These are phyloP conservation scores for Geotrypetes seraphini DNA, from an alignment of 2,797 vertebrate genomes.

Conservation along the genomic window DNA sequence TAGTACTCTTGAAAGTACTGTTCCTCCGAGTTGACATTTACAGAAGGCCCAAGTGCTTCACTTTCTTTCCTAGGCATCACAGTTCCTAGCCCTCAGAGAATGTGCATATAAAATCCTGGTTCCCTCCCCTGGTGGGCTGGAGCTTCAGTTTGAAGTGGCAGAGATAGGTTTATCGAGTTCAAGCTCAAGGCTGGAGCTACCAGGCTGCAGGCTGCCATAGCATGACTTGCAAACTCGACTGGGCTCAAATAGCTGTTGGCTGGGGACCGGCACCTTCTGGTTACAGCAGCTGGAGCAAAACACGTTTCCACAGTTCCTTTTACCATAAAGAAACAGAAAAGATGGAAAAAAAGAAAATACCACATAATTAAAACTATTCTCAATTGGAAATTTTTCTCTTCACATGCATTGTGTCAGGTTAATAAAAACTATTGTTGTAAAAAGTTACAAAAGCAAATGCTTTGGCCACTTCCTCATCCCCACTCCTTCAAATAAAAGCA, in stretches of 20 bases:
- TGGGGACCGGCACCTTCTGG: constrained; percentile 97
- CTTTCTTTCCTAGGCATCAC: constrained; percentile 8
- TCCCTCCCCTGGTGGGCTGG: constrained; percentile 1
- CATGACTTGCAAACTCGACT: constrained; percentile 87
- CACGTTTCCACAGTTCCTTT: constrained; percentile 95
- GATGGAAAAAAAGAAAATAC: background rate
- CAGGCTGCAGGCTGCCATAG: constrained; percentile 76
- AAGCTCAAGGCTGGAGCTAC: constrained; percentile 59
- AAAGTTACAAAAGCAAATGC: too few relatives aligned
- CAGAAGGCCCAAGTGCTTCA: constrained; percentile 24
- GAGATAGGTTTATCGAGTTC: constrained; percentile 89
- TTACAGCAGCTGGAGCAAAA: constrained; percentile 96
- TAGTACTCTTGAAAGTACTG: constrained; percentile 21
- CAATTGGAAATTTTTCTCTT: too few relatives aligned
- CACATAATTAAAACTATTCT: too few relatives aligned
- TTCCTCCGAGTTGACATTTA: constrained; percentile 15
- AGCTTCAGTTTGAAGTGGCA: constrained; percentile 78
- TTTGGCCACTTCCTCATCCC: too few relatives aligned
- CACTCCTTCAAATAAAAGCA: accelerated
- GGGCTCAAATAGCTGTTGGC: constrained; percentile 94
- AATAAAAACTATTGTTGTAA: background rate
- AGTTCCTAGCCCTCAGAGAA: constrained; percentile 18
- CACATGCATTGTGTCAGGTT: too few relatives aligned
- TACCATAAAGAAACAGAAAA: constrained; percentile 14
- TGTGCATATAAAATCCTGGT: background rate